Evolutionary conservation across 2,888 invertebrate species (phyloP), one percentile per base, ranked within the genome.

Genomic region (Dolichomitus sp.): DNA sequence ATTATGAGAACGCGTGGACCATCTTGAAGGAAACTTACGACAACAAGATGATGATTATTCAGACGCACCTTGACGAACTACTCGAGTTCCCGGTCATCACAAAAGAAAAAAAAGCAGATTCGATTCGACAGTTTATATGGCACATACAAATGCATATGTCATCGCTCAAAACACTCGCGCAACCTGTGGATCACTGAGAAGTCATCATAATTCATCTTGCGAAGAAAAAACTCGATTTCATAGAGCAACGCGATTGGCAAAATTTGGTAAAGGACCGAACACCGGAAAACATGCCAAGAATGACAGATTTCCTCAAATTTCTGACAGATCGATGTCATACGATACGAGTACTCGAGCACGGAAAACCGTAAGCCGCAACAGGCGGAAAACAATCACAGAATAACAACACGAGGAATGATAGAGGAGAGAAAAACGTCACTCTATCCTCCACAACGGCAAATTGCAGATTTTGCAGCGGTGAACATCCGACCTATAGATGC

Each of bases 11-110:
- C 17, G 85, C 81, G 42, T 81, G 76, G 81, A 33, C 59, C 11
- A 52, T 83, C 1, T 45, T 83, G 4, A 73, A 83, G 48, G 68
- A 72, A 4, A 79, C 76, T 9, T 88, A 87, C 68, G 85, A 88
- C 30, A 68, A 75, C 52, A 50, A 72, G 23, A 76, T 66, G 45
- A 54, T 77, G 40, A 77, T 77, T 23, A 81, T 81, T 42, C 19
- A 81, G 42, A 77, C 57, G 27, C 81, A 81, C 37, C 70, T 81
- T 19, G 77, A 77, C 6, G 63, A 77, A 70, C 61, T 77, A 5
- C 37, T 81, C 4, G 33, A 81, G 14, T 81, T 81, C 30, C 81
- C 81, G 17, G 23, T 14, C 5, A 81, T 81, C 11, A 45, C 72
- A 19, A 63, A 81, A 40, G 81, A 81, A 7, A 76, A 81, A n/a